A percentile compares a stretch with the other conserved stretches of the same genome.
Conservation (phyloP, 2,888 invertebrate genomes). For the Eledona agricola region DNA sequence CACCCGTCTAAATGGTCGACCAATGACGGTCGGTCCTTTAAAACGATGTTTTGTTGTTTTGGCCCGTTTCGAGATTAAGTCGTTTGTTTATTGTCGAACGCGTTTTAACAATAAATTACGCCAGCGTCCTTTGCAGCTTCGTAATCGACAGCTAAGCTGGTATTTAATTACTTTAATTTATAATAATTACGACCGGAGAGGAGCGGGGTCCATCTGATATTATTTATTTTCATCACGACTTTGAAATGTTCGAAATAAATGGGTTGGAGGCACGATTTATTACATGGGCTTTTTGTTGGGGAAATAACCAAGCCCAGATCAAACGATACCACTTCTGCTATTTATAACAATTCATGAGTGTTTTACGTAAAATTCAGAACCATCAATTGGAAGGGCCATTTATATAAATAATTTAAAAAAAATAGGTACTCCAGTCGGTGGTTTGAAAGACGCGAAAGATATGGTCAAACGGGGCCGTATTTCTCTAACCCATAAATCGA, state of each 20-base stretch:
- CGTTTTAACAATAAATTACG: conserved; percentile 30
- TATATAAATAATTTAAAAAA: no score
- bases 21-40: conserved; percentile 1
- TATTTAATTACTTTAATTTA: conserved; percentile 38
- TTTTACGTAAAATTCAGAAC: conserved; percentile 5
- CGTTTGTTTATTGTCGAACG: conserved; percentile 12
- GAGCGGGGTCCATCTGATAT: conserved; percentile 35
- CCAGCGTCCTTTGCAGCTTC: conserved; percentile 21
- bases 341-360: no score
- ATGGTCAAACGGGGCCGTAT: background rate
- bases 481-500: conserved; percentile 1
- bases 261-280: conserved; percentile 37
- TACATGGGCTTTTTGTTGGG: conserved; percentile 19
- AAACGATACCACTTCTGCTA: no score
- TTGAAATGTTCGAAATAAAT: conserved; percentile 41
- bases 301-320: no score
- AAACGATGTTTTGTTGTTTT: conserved; percentile 10
- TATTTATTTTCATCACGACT: conserved; percentile 46
- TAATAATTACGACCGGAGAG: conserved; percentile 32
- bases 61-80: conserved; percentile 10
- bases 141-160: conserved; percentile 28
- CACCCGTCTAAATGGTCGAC: background rate
- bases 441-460: no score
- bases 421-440: no score
- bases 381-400: no score